Base-by-base conservation (phyloP, 2,888 invertebrate genomes). In the Cosmorhoe ocellata region DNA sequence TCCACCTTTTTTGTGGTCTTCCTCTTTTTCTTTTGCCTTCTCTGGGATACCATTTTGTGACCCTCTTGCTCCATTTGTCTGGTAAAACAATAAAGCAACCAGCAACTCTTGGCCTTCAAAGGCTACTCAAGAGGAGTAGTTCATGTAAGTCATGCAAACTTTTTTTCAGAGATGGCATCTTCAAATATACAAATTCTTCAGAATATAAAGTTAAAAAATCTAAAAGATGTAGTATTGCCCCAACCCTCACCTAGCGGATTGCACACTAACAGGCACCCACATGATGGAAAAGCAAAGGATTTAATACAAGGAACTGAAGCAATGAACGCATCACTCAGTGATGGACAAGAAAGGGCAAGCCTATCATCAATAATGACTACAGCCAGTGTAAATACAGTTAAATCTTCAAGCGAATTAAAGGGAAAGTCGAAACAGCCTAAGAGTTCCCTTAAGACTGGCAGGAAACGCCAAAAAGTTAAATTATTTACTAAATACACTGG, bases 401-500 rank as follows among this genome's bases (percentile, higher is more conserved):
- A 24, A 3, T 24, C 24, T 24, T 24, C 24, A 11, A 33, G 33
- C 24, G 37, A n/a, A 28, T 14, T n/a, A 8, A 12, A 28, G 26
- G 7, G 13, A 22, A 42, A 24, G 6, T 7, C 18, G 3, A 18
- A 14, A 34, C 7, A n/a, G 9, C 12, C 22, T 6, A 12, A 24
- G 1, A 18, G 10, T 27, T 14, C 14, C 11, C 8, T 34, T 36
- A 36, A 12, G 14, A 11, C 1, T 4, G 30, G 14, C 14, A 26
- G 34, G 13, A 36, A 40, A 8, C 10, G 14, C 13, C 54, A 49
- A n/a, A 63, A 61, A 14, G 58, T 75, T 0, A 46, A 67, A 8
- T 50, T 84, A 1, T 81, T 66, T 52, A 64, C 69, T 1, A 61
- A 71, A 34, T 75, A 76, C 12, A 61, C 13, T 0, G 79, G 76